Base-by-base conservation (phyloP, 35 echinoderm and acorn worm species). In the Acanthaster planci region DNA sequence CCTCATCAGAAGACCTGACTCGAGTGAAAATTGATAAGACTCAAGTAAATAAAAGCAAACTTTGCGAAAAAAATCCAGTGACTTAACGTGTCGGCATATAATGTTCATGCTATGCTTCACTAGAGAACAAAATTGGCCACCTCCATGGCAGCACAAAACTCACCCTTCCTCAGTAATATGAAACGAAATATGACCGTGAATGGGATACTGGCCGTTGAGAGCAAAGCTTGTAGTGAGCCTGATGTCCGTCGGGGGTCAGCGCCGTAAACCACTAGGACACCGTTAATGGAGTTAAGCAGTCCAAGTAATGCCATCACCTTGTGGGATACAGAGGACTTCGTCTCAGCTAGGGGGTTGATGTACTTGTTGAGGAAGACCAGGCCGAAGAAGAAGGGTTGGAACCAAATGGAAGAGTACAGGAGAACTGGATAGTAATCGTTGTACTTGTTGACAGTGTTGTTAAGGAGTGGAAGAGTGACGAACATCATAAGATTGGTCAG, bases 261-360 rank as follows among this genome's bases (percentile, higher is more conserved):
- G 12, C 92, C 96, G 56, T 99, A 99, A 14, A 99, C 96, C 18
- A 99, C 88, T 37, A 99, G 67, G 1, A 99, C 37, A 14, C 96
- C 92, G 78, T 93, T 94, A 12, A 91, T 40, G 18, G 92, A 82
- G 58, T 94, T 94, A 12, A 99, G 82, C 8, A 78, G 52, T 0
- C 96, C 96, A 3, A 90, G 82, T 0, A 92, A 30, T 1, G 60
- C 54, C 89, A 90, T 64, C 38, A 86, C 17, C 16, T 83, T 57
- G 18, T 82, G 76, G 9, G 78, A 77, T n/a, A 79, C 87, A 23
- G 76, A 81, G 16, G 81, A 76, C 35, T 82, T 81, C 0, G 50
- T 47, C 2, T 89, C 21, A 12, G 84, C 54, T 76, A 94, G 23
- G 29, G 5, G 88, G 59, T 87, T 59, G 21, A 90, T 27, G 72